Conservation (phyloP, 2,113 vertebrate species). For the Choloepus hoffmanni region DNA sequence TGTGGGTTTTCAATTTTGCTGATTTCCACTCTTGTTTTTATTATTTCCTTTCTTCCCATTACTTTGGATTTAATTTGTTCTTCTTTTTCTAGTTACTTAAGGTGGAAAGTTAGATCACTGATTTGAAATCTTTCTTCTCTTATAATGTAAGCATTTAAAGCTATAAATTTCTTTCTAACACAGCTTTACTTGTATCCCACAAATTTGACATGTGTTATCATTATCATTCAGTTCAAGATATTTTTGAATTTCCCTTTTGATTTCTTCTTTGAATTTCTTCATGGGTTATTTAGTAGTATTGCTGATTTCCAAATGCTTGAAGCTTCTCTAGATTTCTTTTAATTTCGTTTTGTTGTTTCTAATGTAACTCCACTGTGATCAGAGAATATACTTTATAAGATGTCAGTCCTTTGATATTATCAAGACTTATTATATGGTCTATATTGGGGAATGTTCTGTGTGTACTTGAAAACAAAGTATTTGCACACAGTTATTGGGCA, state of each 20-base stretch:
- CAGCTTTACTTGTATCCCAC: background rate
- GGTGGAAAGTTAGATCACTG: background rate
- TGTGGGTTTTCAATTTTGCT: background rate
- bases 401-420: background rate
- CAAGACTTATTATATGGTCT: background rate
- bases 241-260: background rate
- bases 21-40: background rate
- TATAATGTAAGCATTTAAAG: background rate
- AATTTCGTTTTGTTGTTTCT: background rate
- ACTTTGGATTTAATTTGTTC: constrained; percentile 13
- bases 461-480: background rate
- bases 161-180: background rate
- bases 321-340: background rate
- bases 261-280: background rate
- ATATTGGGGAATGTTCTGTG: background rate
- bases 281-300: background rate
- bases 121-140: background rate
- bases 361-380: background rate
- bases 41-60: background rate
- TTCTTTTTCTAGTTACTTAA: constrained; percentile 18
- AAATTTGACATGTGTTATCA: background rate
- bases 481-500: background rate
- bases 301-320: background rate
- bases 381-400: background rate
- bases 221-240: background rate